Base-by-base conservation (phyloP, 2,797 vertebrate genomes). In the Garrulus glandarius region DNA sequence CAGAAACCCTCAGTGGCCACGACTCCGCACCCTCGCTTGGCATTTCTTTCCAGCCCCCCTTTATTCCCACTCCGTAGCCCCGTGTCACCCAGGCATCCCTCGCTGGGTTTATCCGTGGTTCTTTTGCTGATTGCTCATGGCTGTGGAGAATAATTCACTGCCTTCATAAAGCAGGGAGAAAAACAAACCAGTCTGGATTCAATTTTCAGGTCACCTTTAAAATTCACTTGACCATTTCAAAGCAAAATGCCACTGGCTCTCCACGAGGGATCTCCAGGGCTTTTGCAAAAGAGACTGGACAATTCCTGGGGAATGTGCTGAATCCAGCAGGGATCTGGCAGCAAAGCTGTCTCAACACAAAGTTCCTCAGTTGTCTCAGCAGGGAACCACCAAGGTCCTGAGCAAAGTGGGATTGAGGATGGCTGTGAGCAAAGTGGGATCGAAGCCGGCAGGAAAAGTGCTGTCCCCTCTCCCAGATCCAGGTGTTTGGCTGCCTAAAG, bases 91-190 rank as follows among this genome's bases (percentile, higher is more conserved):
- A 8, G 71, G 34, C 6, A 10, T 6, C 64, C 89, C 61, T 20
- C 0, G 1, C 78, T 55, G 19, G 27, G 0, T 29, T 43, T 15
- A 4, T 16, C 75, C 1, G 0, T 2, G 55, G 8, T 30, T 6
- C 26, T 65, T 37, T 5, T 49, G 84, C 87, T 32, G 78, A 24
- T 4, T 32, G 71, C 59, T 6, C 0, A 1, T n/a, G 83, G 46
- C 80, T 49, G 39, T 10, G 64, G 15, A 11, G 69, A 47, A 29
- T 8, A 21, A 84, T 39, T 30, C 41, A 4, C 39, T 29, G 55
- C n/a, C 18, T 60, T 53, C 4, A 1, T 3, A 26, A 39, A 41
- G 68, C 65, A 14, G 55, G 37, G 15, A 22, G 10, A 3, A 19
- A 41, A 20, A 15, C 12, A 18, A 16, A 32, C 15, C 8, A 0